Evolutionary conservation across 1,140 invertebrate genomes (phyloP).

Genomic region (Atta texana): DNA sequence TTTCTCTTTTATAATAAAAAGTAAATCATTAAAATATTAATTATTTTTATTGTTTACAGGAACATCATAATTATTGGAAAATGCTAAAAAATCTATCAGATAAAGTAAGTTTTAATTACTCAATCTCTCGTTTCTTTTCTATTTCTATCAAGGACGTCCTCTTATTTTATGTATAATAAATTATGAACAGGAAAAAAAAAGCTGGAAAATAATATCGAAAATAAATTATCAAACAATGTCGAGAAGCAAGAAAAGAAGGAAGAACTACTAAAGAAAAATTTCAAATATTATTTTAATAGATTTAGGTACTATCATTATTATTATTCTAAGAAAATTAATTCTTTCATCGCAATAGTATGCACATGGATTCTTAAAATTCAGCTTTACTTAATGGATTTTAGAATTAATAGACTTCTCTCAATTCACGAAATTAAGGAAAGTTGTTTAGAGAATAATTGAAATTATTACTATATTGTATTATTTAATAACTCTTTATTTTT

Average conservation of each 20-base stretch:
- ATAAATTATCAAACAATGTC: not conserved
- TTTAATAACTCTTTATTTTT: not conserved
- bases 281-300: conserved; percentile 68
- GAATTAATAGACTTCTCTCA: not conserved
- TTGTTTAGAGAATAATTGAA: not conserved
- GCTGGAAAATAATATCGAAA: not conserved
- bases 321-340: conserved; percentile 58
- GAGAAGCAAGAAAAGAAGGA: not conserved
- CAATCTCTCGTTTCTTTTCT: not conserved
- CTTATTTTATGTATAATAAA: not conserved
- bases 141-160: not conserved
- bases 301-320: conserved; percentile 73
- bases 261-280: not conserved
- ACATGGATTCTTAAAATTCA: conserved; percentile 64
- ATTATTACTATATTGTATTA: not conserved
- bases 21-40: not conserved
- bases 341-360: conserved; percentile 32
- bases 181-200: conserved; percentile 32
- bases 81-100: not conserved
- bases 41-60: conserved; percentile 14
- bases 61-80: conserved; percentile 26
- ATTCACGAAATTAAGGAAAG: conserved; percentile 12
- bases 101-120: conserved; percentile 36
- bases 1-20: not conserved
- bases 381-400: conserved; percentile 45